These are phyloP conservation scores for Meloidogyne floridensis DNA, from an alignment of 1,140 invertebrate genomes.

Conservation along the genomic window DNA sequence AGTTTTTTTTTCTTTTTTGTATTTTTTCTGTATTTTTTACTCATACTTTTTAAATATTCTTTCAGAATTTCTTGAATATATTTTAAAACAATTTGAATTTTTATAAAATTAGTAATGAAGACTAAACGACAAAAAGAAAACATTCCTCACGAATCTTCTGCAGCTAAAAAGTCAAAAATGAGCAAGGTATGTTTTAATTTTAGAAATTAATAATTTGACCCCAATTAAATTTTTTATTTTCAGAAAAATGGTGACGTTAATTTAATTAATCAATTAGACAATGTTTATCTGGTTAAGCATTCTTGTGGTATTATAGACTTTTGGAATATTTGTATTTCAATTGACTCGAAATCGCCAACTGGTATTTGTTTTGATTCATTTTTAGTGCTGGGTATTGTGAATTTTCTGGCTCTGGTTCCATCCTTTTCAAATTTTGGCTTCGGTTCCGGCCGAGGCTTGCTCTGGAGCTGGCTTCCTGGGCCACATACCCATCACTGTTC, in stretches of 20 bases:
- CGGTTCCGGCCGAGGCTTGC: too few species aligned
- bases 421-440: too few species aligned
- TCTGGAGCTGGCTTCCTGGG: too few species aligned
- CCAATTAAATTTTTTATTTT: neutral
- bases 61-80: too few species aligned
- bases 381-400: too few species aligned
- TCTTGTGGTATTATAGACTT: conserved; percentile 13
- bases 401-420: too few species aligned
- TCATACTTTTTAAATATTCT: too few species aligned
- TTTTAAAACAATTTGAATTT: too few species aligned
- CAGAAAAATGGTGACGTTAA: neutral
- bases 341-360: conserved; percentile 13
- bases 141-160: neutral
- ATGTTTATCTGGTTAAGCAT: conserved; percentile 27
- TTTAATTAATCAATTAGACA: conserved; percentile 13
- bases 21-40: neutral
- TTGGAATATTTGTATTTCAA: conserved; percentile 9
- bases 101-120: neutral
- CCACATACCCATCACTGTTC: too few species aligned
- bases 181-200: neutral
- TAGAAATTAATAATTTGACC: neutral
- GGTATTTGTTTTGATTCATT: conserved; percentile 13
- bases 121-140: neutral
- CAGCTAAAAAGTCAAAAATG: neutral
- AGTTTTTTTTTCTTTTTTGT: neutral